Percentiles rank a stretch among this genome's conserved stretches.
These are phyloP conservation scores for Panzeria rudis DNA, from an alignment of 2,888 invertebrate genomes.

Conservation along the genomic window DNA sequence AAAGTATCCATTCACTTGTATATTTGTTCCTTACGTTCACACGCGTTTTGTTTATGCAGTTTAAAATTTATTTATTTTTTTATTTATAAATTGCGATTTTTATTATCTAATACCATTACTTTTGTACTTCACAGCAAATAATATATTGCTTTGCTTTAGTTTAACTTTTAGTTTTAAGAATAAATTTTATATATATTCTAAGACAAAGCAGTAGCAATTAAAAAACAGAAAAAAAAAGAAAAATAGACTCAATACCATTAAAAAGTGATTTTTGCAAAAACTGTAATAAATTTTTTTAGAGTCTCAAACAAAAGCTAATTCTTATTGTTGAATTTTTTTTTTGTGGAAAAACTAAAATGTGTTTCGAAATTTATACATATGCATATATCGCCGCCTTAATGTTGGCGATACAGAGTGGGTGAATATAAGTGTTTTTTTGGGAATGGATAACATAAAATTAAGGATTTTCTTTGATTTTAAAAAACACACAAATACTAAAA, in stretches of 20 bases:
- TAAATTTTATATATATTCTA: constrained; percentile 48
- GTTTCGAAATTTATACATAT: background rate
- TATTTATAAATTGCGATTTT: constrained; percentile 21
- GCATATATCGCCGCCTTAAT: background rate
- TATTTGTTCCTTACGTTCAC: constrained; percentile 55
- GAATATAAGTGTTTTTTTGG: background rate
- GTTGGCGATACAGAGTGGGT: background rate
- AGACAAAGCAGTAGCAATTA: constrained; percentile 49
- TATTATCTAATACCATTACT: constrained; percentile 50
- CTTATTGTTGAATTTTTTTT: background rate
- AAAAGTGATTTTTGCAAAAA: background rate
- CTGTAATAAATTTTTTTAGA: constrained; percentile 15
- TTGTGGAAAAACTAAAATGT: background rate
- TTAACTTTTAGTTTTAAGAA: constrained; percentile 27
- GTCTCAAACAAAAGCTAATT: background rate
- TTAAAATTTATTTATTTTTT: constrained; percentile 59
- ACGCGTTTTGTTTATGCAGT: constrained; percentile 65
- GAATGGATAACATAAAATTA: too few species aligned
- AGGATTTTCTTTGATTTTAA: too few species aligned
- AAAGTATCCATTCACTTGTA: constrained; percentile 51
- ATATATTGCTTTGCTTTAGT: background rate
- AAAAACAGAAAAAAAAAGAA: constrained; percentile 5
- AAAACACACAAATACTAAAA: too few species aligned
- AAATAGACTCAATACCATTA: background rate
- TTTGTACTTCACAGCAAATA: constrained; percentile 36